Base-by-base conservation (phyloP, 2,797 vertebrate species). In the Crenichthys baileyi region DNA sequence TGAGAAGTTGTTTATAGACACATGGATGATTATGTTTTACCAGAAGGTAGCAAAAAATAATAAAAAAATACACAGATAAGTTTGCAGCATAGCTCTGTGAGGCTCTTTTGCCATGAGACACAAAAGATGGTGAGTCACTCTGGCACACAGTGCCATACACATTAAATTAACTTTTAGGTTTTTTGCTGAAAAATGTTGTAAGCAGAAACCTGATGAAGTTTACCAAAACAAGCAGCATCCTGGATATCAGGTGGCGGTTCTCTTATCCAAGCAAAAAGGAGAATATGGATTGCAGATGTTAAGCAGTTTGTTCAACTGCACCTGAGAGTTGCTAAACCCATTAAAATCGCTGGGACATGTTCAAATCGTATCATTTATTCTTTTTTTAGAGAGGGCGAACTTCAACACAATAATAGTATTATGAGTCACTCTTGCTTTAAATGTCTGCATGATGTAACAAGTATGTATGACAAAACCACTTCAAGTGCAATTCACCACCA, bases 231-330 rank as follows among this genome's bases (percentile, higher is more conserved):
- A 92, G 92, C 83, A 88, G 85, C 82, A 87, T 81, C 81, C 75
- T 71, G 26, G 88, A 91, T 92, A 93, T 81, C 84, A 90, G 81
- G 88, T 93, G 89, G 56, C 83, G 85, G 90, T 83, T 89, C 91
- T 91, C 83, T 85, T 90, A 93, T 93, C 86, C 90, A 84, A 88
- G 85, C 75, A 77, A 93, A 84, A 77, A 89, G 86, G 74, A 81
- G 85, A 88, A 76, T 78, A 58, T 88, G 50, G 76, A 88, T 86
- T 74, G 79, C 56, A 77, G 87, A 9, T 68, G 78, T 74, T 68
- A 70, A 79, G 79, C 73, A 82, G 39, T 84, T 86, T 79, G 75
- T 39, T 79, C 72, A 79, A 73, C 67, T 83, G 63, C 31, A 81
- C 71, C 72, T 51, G 60, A 76, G 44, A 24, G 16, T 39, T 70